phyloP scores from a whole-genome alignment of 2,113 vertebrate species.

The Rhinoderma darwinii region DNA sequence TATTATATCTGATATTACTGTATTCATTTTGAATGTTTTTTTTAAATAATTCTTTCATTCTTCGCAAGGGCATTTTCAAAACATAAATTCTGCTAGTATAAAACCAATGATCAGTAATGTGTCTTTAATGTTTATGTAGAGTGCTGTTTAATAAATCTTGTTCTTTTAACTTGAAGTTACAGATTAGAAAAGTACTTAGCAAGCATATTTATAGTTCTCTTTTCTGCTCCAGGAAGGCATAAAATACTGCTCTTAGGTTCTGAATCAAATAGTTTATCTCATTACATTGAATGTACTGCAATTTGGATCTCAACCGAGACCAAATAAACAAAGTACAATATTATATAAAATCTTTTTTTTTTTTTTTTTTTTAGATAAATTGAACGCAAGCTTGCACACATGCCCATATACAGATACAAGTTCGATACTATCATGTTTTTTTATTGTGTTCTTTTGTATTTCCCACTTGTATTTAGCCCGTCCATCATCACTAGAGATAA shows the following conservation, averaged over 20 bases:
- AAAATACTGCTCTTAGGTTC: constrained; percentile 45
- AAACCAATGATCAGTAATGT: constrained; percentile 44
- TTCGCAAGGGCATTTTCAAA: background rate
- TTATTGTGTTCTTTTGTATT: too few relatives aligned
- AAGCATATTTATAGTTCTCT: constrained; percentile 37
- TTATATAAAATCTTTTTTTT: background rate
- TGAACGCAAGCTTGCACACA: background rate
- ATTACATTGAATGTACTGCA: background rate
- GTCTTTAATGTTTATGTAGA: constrained; percentile 32
- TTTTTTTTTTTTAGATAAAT: background rate
- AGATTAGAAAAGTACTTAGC: constrained; percentile 33
- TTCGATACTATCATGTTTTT: background rate
- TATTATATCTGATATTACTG: background rate
- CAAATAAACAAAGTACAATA: background rate
- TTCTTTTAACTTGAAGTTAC: constrained; percentile 36
- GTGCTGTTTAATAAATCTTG: constrained; percentile 35
- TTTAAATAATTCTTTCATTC: constrained; percentile 16
- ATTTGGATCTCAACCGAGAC: background rate
- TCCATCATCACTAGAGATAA: constrained; percentile 53
- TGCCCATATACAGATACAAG: background rate
- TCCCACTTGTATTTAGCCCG: background rate
- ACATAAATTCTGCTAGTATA: constrained; percentile 25
- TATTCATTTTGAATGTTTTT: background rate
- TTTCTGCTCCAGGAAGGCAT: constrained; percentile 44
- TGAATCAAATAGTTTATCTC: background rate